These are phyloP conservation scores for Sceloporus tristichus DNA, from an alignment of 2,113 vertebrate genomes.

Conservation along the genomic window DNA sequence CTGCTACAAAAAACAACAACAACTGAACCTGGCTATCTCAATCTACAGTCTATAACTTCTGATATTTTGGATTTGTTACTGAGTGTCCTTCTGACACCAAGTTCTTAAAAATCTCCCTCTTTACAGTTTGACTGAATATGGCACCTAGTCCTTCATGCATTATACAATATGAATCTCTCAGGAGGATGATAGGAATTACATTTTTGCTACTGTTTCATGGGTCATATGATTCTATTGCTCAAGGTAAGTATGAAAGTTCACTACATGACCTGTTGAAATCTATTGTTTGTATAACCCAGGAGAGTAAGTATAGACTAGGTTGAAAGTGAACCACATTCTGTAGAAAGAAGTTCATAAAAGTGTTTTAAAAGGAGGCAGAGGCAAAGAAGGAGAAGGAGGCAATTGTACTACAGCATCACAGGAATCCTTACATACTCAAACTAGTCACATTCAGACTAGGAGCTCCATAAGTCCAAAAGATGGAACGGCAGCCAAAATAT, in stretches of 20 bases:
- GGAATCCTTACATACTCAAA: conserved; percentile 20
- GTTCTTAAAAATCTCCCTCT: neutral
- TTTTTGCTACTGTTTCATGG: neutral
- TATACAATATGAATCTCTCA: neutral
- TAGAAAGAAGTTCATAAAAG: conserved; percentile 3
- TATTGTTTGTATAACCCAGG: neutral
- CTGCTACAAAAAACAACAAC: neutral
- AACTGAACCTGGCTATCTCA: neutral
- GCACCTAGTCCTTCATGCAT: fast-evolving
- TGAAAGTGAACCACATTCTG: neutral
- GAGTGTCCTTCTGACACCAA: neutral
- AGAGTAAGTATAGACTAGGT: neutral
- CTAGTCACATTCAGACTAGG: conserved; percentile 49
- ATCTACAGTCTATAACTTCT: neutral
- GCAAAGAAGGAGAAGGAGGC: neutral
- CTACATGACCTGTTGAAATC: conserved; percentile 24
- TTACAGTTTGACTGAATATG: neutral
- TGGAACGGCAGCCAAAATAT: conserved; percentile 38
- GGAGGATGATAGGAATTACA: neutral
- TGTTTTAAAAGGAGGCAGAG: conserved; percentile 27
- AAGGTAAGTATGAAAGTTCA: neutral
- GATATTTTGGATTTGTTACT: neutral
- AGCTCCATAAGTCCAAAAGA: conserved; percentile 54
- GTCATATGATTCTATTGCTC: neutral
- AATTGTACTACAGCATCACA: conserved; percentile 15